phyloP scores from a whole-genome alignment of 2,113 vertebrate genomes.

The Melospiza melodia region DNA sequence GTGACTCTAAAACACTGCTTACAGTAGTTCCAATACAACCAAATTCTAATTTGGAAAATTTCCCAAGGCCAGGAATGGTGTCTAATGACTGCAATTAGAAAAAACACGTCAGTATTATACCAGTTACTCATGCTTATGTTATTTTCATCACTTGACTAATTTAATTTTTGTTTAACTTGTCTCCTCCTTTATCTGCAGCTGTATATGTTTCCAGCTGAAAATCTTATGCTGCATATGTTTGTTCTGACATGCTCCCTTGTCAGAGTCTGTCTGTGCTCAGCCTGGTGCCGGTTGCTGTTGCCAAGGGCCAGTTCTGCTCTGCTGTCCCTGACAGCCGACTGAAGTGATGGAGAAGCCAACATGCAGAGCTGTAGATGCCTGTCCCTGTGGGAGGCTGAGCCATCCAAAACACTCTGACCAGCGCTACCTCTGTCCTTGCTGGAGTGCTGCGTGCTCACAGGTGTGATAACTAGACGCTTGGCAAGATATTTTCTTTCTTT shows the following conservation, averaged over 20 bases:
- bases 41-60: neutral
- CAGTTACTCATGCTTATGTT: neutral
- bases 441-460: neutral
- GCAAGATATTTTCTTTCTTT: neutral
- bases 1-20: neutral
- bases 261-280: neutral
- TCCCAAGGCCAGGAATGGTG: neutral
- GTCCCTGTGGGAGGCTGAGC: fast-evolving
- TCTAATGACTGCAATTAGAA: neutral
- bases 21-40: neutral
- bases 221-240: neutral
- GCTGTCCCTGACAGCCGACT: neutral
- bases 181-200: neutral
- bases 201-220: neutral
- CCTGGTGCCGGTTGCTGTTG: neutral
- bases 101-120: fast-evolving
- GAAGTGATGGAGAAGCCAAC: neutral
- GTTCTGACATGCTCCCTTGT: neutral
- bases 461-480: neutral
- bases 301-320: neutral
- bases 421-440: neutral
- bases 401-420: neutral
- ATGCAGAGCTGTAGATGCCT: neutral
- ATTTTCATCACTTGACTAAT: neutral
- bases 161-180: neutral